These are phyloP conservation scores for Temnopleurus reevesii DNA, from an alignment of 53 echinoderm and acorn worm genomes.

Conservation along the genomic window DNA sequence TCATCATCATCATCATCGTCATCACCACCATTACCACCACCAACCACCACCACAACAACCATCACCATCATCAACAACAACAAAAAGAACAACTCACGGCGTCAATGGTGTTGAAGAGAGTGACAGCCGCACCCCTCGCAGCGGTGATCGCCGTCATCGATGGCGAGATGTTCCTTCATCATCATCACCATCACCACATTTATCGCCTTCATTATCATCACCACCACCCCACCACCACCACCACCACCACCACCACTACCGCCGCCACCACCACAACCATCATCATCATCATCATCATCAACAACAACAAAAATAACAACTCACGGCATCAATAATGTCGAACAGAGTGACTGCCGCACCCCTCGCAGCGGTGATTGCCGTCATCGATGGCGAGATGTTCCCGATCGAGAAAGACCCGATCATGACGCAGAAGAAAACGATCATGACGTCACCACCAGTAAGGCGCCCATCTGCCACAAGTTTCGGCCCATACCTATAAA, in stretches of 20 bases:
- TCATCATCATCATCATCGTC: no score
- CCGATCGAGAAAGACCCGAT: constrained; percentile 72
- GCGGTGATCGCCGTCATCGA: constrained; percentile 52
- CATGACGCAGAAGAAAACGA: constrained; percentile 74
- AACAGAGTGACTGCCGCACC: constrained; percentile 62
- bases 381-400: constrained; percentile 54
- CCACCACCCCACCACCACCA: no score
- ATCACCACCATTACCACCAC: no score
- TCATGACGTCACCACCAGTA: constrained; percentile 62
- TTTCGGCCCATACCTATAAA: constrained; percentile 64
- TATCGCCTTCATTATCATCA: no score
- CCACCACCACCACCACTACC: no score
- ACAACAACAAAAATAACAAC: neutral
- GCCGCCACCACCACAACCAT: no score
- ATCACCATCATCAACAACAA: no score
- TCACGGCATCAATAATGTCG: constrained; percentile 64
- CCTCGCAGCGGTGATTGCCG: constrained; percentile 55
- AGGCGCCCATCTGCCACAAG: constrained; percentile 42
- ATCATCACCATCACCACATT: no score
- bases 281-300: no score
- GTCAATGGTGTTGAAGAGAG: constrained; percentile 62
- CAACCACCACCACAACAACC: no score
- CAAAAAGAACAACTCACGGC: no score
- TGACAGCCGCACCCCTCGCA: constrained; percentile 59
- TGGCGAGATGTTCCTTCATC: constrained; percentile 60